These are phyloP conservation scores for Harlomillsia oculata DNA, from an alignment of 1,140 invertebrate species.

Conservation along the genomic window DNA sequence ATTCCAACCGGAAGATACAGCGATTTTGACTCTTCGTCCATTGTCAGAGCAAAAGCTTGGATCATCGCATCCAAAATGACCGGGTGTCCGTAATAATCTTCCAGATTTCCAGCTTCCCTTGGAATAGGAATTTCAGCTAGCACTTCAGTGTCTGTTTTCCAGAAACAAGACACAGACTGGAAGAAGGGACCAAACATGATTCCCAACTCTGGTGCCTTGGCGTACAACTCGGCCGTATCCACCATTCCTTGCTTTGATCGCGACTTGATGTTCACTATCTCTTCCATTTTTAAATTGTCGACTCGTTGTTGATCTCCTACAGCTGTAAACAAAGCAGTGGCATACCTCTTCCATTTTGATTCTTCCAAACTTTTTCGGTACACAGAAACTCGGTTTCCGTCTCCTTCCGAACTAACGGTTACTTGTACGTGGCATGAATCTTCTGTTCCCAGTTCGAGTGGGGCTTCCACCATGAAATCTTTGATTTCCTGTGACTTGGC, in stretches of 20 bases:
- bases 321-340: conserved; percentile 1
- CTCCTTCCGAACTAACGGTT: background rate
- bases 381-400: conserved; percentile 3
- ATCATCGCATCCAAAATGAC: conserved; percentile 23
- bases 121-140: conserved; percentile 14
- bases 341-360: conserved; percentile 12
- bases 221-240: conserved; percentile 9
- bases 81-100: conserved; percentile 14
- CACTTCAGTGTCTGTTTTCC: conserved; percentile 6
- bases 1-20: conserved; percentile 20
- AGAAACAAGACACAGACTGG: conserved; percentile 10
- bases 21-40: conserved; percentile 10
- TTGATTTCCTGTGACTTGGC: conserved; percentile 10
- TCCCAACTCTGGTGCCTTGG: conserved; percentile 9
- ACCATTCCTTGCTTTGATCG: background rate
- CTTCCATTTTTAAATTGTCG: background rate
- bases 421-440: conserved; percentile 1
- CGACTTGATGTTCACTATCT: background rate
- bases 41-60: conserved; percentile 15
- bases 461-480: conserved; percentile 19
- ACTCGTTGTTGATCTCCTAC: background rate
- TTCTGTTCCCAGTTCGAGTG: conserved; percentile 8
- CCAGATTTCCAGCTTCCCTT: background rate
- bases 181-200: conserved; percentile 21
- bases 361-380: background rate